Base-by-base conservation (phyloP, 2,888 invertebrate species). In the Phaedon cochleariae region DNA sequence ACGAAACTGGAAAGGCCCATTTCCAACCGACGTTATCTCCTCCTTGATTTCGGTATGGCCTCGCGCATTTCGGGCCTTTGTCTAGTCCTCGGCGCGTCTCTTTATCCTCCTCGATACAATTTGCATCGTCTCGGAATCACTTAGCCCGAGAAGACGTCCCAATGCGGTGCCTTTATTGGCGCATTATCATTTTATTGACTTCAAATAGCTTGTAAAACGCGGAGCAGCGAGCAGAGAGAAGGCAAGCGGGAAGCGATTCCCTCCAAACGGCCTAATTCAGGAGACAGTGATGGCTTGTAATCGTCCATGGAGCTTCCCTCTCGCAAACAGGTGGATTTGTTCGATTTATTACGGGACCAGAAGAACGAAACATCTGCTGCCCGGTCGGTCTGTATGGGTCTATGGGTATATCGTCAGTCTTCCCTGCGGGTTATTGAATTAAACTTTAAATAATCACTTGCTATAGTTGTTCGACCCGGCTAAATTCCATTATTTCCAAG, bases 141-240 rank as follows among this genome's bases (percentile, higher is more conserved):
- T 82, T 82, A 82, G 80, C 74, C 76, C 22, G 62, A 71, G 70
- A 71, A 73, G 73, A 75, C 73, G 73, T 73, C 78, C 76, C 77
- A 68, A 73, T 70, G 75, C 74, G 76, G 74, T 75, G 74, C 82
- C 82, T 84, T 83, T 84, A 84, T 84, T 83, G 82, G 81, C 77
- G 81, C 84, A 85, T 84, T 84, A 83, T 83, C 84, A 84, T 84
- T 85, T 85, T 85, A 85, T 85, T 82, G 85, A 83, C 84, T 84
- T 82, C 84, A 84, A 85, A 86, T 85, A 84, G 85, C 84, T 85
- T 84, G 85, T 84, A 85, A 85, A 85, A 85, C 84, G 85, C 81
- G 81, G 82, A 77, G 83, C 80, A 80, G 81, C 76, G 80, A 78
- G 77, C 76, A 78, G 79, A 81, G 83, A 81, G 81, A 52, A 57